Base-by-base conservation (phyloP, 2,113 vertebrate genomes). In the Camelus bactrianus region DNA sequence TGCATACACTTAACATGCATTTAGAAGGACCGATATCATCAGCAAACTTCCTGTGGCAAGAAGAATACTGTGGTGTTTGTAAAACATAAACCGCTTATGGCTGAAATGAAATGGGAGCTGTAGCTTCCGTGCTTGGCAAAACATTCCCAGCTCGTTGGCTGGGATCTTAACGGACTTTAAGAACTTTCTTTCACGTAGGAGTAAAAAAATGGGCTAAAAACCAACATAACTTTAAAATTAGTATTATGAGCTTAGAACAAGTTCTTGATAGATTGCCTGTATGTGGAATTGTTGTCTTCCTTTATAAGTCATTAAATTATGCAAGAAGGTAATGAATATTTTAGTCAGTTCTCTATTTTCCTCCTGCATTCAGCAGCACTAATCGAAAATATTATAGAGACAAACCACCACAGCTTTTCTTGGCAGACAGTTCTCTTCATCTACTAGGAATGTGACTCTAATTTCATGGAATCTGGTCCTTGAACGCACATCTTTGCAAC, bases 241-340 rank as follows among this genome's bases (percentile, higher is more conserved):
- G 16, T 48, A 97, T 84, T 89, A 89, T 14, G 77, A 75, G 58
- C 92, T 97, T 69, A 15, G 16, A 96, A 95, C 48, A 88, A 89
- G 77, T 97, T 65, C 11, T 89, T 92, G 62, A 96, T 65, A 95
- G 94, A 95, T 22, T 72, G 83, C 14, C 77, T 0, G 1, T 89
- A 89, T 96, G 16, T 76, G 54, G 87, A 97, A 98, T 89, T 52
- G 67, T 81, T 98, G 96, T 97, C 97, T 98, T 95, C 96, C 58
- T 92, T 93, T 95, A 81, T 67, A 97, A 96, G 70, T 95, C 95
- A 98, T 81, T 94, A 89, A 97, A 97, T 97, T 98, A 98, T 97
- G 91, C 2, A 56, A 69, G 75, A 97, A 95, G 88, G 77, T 9
- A 76, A 95, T 22, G 94, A 91, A 95, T 96, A 97, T 97, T 97